Conservation (phyloP, 2,888 invertebrate genomes). For the Harpagoxenus sublaevis region DNA sequence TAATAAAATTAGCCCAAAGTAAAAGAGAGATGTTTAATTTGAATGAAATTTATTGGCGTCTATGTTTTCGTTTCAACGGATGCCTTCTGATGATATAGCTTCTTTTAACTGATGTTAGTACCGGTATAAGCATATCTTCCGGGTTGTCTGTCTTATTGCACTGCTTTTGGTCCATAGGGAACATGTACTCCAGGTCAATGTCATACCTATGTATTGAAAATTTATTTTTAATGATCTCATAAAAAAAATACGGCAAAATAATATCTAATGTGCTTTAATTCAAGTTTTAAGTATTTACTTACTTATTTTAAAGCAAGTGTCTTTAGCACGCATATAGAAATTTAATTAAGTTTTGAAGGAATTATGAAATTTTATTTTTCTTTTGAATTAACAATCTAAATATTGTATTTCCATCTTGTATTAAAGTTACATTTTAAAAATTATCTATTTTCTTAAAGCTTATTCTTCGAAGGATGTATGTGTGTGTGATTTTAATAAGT, state of each 20-base stretch:
- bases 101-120: constrained; percentile 75
- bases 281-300: background rate
- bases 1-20: constrained; percentile 86
- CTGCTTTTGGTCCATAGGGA: constrained; percentile 92
- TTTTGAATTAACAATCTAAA: background rate
- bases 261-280: background rate
- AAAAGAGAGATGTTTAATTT: constrained; percentile 59
- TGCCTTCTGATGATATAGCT: constrained; percentile 83
- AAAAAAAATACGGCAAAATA: background rate
- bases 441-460: background rate
- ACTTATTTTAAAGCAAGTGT: background rate
- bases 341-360: background rate
- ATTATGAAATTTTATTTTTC: background rate
- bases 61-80: constrained; percentile 86
- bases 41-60: constrained; percentile 50
- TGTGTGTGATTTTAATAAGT: background rate
- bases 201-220: constrained; percentile 88
- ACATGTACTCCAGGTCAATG: constrained; percentile 94
- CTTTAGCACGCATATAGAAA: background rate
- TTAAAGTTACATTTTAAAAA: background rate
- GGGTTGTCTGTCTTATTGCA: constrained; percentile 87
- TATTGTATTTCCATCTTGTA: constrained; percentile 5
- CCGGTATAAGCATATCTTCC: constrained; percentile 80
- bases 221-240: constrained; percentile 5
- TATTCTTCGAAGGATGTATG: background rate